Conservation (phyloP, 2,797 vertebrate genomes). For the Siniperca undulata region DNA sequence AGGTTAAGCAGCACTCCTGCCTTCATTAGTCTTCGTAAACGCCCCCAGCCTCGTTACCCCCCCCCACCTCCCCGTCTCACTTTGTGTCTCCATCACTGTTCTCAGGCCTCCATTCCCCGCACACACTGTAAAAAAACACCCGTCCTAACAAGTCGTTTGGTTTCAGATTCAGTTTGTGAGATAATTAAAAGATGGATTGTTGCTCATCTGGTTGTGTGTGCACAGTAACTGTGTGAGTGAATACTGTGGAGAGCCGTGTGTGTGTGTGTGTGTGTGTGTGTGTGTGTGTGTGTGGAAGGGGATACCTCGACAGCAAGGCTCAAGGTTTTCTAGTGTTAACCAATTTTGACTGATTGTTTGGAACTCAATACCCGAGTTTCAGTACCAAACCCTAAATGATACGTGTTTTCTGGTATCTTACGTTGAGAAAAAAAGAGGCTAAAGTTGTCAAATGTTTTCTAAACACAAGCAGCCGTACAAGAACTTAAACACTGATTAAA, state of each 20-base stretch:
- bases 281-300: not conserved
- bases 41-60: constrained; percentile 14
- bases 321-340: too few relatives aligned
- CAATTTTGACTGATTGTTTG: too few relatives aligned
- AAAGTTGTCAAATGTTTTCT: not conserved
- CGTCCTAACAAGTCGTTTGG: not conserved
- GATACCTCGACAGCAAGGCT: too few relatives aligned
- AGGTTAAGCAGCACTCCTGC: constrained; percentile 72
- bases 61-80: not conserved
- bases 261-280: not conserved
- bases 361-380: too few relatives aligned
- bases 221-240: not conserved
- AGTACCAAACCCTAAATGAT: too few relatives aligned
- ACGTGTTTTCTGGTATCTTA: too few relatives aligned
- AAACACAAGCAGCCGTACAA: not conserved
- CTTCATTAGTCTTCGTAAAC: constrained; percentile 70
- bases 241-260: not conserved
- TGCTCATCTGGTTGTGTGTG: not conserved
- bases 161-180: not conserved
- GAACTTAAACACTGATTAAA: not conserved
- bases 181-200: too few relatives aligned
- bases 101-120: constrained; percentile 32
- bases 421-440: too few relatives aligned
- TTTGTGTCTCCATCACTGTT: constrained; percentile 37
- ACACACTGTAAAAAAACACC: constrained; percentile 33